These are phyloP conservation scores for Chironomus tepperi DNA, from an alignment of 1,140 invertebrate genomes.

Conservation along the genomic window DNA sequence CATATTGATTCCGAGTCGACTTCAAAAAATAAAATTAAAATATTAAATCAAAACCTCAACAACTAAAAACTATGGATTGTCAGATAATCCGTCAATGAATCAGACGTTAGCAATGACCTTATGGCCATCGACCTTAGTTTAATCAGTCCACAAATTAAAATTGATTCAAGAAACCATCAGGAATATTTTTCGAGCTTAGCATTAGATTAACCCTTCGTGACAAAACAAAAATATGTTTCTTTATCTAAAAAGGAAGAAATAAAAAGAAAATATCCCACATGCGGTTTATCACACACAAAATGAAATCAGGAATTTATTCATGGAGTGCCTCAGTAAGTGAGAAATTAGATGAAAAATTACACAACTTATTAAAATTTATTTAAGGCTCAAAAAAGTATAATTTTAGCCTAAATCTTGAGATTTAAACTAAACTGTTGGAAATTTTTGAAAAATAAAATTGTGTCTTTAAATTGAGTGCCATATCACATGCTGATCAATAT, in stretches of 20 bases:
- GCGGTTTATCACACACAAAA: not conserved
- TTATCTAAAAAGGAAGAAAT: not conserved
- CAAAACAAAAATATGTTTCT: not conserved
- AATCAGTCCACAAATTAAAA: no score
- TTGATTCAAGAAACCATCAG: not conserved
- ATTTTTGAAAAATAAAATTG: conserved; percentile 5
- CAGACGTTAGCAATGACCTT: no score
- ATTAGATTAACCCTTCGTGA: not conserved
- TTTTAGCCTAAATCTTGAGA: not conserved
- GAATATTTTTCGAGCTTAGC: conserved; percentile 4
- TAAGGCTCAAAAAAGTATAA: not conserved
- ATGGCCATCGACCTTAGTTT: no score
- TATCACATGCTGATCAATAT: conserved; percentile 6
- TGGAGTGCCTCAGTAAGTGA: not conserved
- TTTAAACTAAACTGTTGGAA: not conserved
- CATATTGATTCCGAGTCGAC: no score
- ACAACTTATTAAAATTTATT: not conserved
- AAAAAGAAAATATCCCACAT: no score
- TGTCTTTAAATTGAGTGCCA: conserved; percentile 7
- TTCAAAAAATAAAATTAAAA: no score
- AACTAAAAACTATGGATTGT: no score
- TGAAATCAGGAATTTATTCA: conserved; percentile 13
- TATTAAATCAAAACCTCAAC: no score
- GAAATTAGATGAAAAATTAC: conserved; percentile 5
- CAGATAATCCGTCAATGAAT: no score